These are phyloP conservation scores for Notarius lentiginosus DNA, from an alignment of 2,113 vertebrate genomes.

Conservation along the genomic window DNA sequence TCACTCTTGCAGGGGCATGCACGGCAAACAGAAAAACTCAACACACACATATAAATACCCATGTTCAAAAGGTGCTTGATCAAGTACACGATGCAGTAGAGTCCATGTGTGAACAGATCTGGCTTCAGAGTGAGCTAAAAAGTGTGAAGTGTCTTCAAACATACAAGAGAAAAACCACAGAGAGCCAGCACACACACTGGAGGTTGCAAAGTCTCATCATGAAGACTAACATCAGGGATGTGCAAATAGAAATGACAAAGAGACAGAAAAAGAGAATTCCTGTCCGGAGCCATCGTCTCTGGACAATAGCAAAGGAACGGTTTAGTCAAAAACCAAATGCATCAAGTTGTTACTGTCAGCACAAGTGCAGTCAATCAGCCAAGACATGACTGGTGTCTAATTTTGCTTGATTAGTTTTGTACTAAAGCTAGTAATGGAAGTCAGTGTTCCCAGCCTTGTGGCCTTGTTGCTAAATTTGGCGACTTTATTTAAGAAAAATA, in stretches of 20 bases:
- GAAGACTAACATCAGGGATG: background rate
- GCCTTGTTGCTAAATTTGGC: background rate
- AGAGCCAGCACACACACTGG: background rate
- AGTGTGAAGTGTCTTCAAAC: background rate
- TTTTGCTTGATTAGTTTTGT: background rate
- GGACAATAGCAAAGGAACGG: background rate
- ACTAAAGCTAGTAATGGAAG: background rate
- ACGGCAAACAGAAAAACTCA: conserved; percentile 49
- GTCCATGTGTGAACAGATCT: background rate
- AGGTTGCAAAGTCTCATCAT: conserved; percentile 9
- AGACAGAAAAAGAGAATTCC: background rate
- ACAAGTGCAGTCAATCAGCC: background rate
- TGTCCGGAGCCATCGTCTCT: background rate
- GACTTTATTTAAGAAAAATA: background rate
- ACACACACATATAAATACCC: conserved; percentile 22
- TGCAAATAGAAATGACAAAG: background rate
- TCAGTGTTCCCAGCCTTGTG: background rate
- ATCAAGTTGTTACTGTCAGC: background rate
- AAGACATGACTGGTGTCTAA: background rate
- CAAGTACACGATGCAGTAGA: background rate
- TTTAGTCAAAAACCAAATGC: background rate
- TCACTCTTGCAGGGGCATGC: conserved; percentile 60
- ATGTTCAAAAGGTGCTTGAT: background rate
- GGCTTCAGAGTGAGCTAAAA: conserved; percentile 34
- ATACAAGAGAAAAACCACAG: background rate